Evolutionary conservation across 2,797 vertebrate species (phyloP), one percentile per base, ranked within the genome.

Genomic region (Halcyon badia): DNA sequence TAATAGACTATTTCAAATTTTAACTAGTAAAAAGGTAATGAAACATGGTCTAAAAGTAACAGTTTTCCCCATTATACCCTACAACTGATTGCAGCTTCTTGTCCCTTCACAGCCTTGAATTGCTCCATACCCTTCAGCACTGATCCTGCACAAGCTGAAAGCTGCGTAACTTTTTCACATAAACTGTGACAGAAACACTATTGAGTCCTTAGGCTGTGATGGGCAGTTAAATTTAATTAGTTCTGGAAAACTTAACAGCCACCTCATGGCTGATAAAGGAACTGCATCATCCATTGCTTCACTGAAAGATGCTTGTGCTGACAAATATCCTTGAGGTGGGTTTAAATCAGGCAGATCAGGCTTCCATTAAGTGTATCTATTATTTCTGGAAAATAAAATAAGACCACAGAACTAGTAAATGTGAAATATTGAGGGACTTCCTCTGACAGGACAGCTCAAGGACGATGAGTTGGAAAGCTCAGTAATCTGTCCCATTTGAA

Each of bases 191-290:
- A 92, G 68, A 87, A 92, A 52, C 6, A 52, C 44, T 37, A 54
- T 49, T 70, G 78, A 54, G 42, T 71, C 52, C 37, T 77, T 51
- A 68, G 26, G 33, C 57, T 57, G 14, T 83, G 75, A 86, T 89
- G 33, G n/a, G 21, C 57, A 56, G 44, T 89, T 75, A 94, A 94
- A 88, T 91, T 64, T 89, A 92, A 78, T 89, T 71, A 48, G 49
- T 81, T 88, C 54, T 54, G 61, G 89, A 71, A 94, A 94, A 80
- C 44, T 80, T 82, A 94, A 61, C 75, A 92, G 82, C 81, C 81
- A 94, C 75, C 73, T 85, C 69, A 94, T 81, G 91, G 91, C 57
- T 92, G 94, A 46, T 89, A 75, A 85, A 89, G 72, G 75, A 92
- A 75, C 33, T 85, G 41, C 69, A 83, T 85, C 71, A 54, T 83